phyloP scores from a whole-genome alignment of 1,140 invertebrate species.

The Halictus rubicundus region DNA sequence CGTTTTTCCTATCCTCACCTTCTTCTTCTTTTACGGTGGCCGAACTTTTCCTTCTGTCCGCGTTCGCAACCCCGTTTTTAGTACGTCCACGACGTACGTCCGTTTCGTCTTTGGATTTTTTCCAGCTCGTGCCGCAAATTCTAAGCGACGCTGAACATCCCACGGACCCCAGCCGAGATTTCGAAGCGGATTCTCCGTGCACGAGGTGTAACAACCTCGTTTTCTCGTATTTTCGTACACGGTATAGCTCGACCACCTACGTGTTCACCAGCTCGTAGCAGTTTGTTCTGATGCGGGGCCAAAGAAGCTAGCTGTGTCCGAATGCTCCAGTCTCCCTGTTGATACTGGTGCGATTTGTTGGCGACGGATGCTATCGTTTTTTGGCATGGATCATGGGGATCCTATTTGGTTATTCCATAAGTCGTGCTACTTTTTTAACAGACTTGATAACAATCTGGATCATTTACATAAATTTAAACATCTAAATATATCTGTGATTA shows the following conservation, averaged over 20 bases:
- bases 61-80: not conserved
- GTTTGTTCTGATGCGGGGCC: constrained; percentile 43
- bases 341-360: too few relatives aligned
- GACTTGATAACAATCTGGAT: too few relatives aligned
- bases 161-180: constrained; percentile 36
- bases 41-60: too few relatives aligned
- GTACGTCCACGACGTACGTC: constrained; percentile 1
- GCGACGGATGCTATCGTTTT: too few relatives aligned
- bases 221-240: constrained; percentile 59
- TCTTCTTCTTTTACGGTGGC: not conserved
- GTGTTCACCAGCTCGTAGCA: constrained; percentile 45
- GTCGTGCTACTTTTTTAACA: too few relatives aligned
- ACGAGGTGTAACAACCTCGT: constrained; percentile 61
- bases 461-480: too few relatives aligned
- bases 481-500: too few relatives aligned
- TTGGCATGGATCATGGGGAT: too few relatives aligned
- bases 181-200: constrained; percentile 54
- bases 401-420: too few relatives aligned
- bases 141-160: constrained; percentile 8
- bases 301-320: not conserved
- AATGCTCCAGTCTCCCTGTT: too few relatives aligned
- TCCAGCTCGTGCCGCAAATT: constrained; percentile 50
- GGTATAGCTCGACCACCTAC: constrained; percentile 39
- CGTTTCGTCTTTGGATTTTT: constrained; percentile 48
- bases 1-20: not conserved